Conservation (phyloP, 2,888 invertebrate species). For the Thymelicus acteon region DNA sequence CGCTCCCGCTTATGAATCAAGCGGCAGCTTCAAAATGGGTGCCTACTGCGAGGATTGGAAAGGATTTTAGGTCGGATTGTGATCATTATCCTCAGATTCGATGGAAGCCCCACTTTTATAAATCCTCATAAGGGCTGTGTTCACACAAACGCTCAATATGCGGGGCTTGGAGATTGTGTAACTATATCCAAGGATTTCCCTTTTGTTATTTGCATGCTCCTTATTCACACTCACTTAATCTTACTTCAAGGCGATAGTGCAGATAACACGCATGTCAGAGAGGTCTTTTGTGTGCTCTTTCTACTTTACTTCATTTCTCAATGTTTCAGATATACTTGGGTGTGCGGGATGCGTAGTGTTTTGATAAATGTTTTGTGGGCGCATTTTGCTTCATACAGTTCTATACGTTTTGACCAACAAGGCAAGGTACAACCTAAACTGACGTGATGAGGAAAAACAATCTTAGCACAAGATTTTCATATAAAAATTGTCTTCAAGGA, state of each 20-base stretch:
- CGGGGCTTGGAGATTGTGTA: slow-evolving; percentile 50
- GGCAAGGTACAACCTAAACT: no score
- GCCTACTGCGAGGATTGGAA: slow-evolving; percentile 52
- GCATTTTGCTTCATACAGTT: no score
- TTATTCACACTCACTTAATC: slow-evolving; percentile 18
- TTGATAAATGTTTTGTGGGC: no score
- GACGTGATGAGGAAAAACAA: no score
- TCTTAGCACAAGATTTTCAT: no score
- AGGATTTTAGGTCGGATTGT: slow-evolving; percentile 61
- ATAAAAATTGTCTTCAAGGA: no score
- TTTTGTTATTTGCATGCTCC: slow-evolving; percentile 54
- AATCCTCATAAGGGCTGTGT: slow-evolving; percentile 60
- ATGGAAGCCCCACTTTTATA: slow-evolving; percentile 63
- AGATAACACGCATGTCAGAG: neutral
- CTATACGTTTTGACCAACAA: no score
- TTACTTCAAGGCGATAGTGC: slow-evolving; percentile 13
- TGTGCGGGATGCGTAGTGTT: no score
- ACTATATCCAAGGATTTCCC: slow-evolving; percentile 53
- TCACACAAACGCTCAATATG: slow-evolving; percentile 61
- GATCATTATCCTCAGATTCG: slow-evolving; percentile 69
- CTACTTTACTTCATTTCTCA: no score
- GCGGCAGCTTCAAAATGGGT: slow-evolving; percentile 43
- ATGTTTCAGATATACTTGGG: no score
- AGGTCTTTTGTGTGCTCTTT: neutral
- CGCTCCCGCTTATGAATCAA: slow-evolving; percentile 27